A percentile compares a stretch with the other conserved stretches of the same genome.
Conservation (phyloP, 92 coral and sea anemone genomes). For the Desmophyllum pertusum region DNA sequence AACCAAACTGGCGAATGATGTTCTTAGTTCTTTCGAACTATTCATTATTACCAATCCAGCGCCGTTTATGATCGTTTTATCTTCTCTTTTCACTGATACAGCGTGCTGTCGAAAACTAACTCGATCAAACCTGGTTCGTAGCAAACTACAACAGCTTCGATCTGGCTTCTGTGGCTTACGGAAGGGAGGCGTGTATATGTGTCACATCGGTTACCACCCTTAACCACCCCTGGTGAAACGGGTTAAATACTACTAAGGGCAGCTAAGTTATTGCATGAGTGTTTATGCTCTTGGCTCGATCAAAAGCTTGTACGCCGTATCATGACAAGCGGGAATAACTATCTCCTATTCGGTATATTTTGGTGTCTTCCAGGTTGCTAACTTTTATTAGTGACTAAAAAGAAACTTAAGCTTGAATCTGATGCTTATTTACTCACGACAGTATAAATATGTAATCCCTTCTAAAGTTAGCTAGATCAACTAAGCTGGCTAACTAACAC, state of each 20-base stretch:
- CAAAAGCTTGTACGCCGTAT: too few relatives aligned
- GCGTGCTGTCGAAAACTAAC: too few relatives aligned
- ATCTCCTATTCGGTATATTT: neutral
- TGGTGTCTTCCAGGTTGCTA: neutral
- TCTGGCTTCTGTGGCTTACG: too few relatives aligned
- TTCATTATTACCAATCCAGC: neutral
- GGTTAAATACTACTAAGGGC: neutral
- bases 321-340: too few relatives aligned
- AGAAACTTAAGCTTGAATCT: neutral
- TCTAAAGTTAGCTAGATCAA: neutral
- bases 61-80: neutral
- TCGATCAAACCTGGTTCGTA: too few relatives aligned
- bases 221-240: neutral
- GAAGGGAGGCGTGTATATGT: too few relatives aligned
- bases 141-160: too few relatives aligned
- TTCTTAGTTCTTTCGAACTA: neutral
- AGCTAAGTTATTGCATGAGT: neutral
- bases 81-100: too few relatives aligned
- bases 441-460: neutral
- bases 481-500: too few relatives aligned
- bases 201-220: too few relatives aligned
- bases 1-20: neutral
- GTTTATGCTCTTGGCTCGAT: too few relatives aligned
- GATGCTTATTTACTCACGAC: neutral
- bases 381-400: neutral